Percentiles rank a stretch among this genome's conserved stretches.
Evolutionary conservation across 2,113 vertebrate genomes (phyloP).

Genomic region (Empidonax traillii): DNA sequence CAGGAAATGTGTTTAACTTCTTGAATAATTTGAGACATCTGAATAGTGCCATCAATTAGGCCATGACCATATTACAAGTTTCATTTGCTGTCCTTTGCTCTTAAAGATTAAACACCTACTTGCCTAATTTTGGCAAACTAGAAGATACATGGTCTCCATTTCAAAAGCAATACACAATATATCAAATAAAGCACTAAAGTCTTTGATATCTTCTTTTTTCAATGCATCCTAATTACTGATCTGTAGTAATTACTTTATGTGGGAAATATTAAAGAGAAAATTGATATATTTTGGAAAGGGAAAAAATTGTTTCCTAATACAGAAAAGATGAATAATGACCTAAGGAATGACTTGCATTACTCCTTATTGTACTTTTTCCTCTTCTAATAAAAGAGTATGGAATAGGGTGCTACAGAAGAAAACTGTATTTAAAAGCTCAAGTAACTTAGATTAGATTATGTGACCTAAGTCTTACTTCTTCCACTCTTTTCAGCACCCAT

Average conservation of each 20-base stretch:
- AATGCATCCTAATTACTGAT: neutral
- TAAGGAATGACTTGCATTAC: neutral
- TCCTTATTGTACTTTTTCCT: neutral
- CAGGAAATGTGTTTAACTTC: neutral
- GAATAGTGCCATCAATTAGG: neutral
- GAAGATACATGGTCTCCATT: slow-evolving; percentile 18
- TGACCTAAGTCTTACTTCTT: neutral
- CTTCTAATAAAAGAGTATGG: neutral
- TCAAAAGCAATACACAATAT: slow-evolving; percentile 37
- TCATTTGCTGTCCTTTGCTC: neutral
- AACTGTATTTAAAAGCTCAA: neutral
- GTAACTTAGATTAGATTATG: neutral
- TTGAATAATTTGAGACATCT: neutral
- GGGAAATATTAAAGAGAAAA: neutral
- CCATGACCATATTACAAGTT: neutral
- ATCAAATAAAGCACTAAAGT: slow-evolving; percentile 31
- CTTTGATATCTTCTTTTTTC: slow-evolving; percentile 9
- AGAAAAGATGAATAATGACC: neutral
- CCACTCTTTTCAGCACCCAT: neutral
- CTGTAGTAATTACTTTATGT: neutral
- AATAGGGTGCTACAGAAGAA: neutral
- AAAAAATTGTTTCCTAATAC: neutral
- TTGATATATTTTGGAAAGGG: slow-evolving; percentile 9
- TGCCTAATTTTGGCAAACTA: slow-evolving; percentile 52
- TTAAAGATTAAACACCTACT: slow-evolving; percentile 51